Conservation (phyloP, 2,888 invertebrate genomes). For the Drosophila hamatofila region DNA sequence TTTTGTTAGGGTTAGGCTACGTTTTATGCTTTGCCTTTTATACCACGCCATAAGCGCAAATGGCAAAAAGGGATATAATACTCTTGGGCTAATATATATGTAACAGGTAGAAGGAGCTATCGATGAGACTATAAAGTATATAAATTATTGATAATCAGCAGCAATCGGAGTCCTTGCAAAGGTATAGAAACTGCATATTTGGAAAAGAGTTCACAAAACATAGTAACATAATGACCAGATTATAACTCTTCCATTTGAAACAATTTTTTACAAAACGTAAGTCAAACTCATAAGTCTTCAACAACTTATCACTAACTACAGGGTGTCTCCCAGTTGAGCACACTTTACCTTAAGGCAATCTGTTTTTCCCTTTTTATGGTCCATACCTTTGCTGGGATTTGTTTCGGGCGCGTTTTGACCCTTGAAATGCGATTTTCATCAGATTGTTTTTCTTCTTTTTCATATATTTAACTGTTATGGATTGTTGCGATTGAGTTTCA, state of each 20-base stretch:
- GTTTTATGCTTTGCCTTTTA: conserved; percentile 28
- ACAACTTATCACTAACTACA: background rate
- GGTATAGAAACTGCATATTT: background rate
- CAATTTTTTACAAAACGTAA: no score
- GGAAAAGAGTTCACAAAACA: background rate
- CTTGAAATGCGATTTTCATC: conserved; percentile 76
- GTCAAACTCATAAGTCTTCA: no score
- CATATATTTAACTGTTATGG: conserved; percentile 63
- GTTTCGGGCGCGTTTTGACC: conserved; percentile 59
- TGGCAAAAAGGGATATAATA: background rate
- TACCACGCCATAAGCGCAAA: background rate
- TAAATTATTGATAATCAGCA: background rate
- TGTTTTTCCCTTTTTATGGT: conserved; percentile 38
- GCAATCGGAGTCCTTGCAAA: background rate
- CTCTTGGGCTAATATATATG: background rate
- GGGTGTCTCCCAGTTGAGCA: background rate
- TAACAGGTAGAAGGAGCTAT: background rate
- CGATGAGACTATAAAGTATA: background rate
- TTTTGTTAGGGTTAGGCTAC: conserved; percentile 53
- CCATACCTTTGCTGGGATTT: conserved; percentile 60
- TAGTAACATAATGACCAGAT: background rate
- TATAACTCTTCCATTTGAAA: no score
- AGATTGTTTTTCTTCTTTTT: conserved; percentile 51
- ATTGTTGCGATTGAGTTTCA: conserved; percentile 42
- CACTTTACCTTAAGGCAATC: background rate